Conservation (phyloP, 2,113 vertebrate species). For the Corythaeola cristata region DNA sequence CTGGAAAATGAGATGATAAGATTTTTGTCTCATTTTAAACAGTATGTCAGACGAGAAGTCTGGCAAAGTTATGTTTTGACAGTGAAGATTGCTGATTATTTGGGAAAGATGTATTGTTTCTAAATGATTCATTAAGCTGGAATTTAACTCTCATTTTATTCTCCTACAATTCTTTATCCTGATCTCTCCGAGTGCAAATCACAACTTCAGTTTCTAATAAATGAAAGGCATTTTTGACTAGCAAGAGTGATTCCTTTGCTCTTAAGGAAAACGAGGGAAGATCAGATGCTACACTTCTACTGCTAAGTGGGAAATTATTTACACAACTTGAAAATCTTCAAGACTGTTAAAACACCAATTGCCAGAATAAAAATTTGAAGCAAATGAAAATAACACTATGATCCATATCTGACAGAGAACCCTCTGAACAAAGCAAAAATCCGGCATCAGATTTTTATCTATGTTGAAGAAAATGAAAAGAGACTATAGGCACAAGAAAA, state of each 20-base stretch:
- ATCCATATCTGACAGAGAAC: not conserved
- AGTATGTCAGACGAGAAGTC: not conserved
- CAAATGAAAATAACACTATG: not conserved
- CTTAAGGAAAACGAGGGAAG: not conserved
- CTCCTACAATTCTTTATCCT: not conserved
- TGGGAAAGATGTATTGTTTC: conserved; percentile 24
- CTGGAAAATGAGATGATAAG: not conserved
- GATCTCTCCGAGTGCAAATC: not conserved
- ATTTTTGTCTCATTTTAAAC: conserved; percentile 18
- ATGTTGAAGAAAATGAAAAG: not conserved
- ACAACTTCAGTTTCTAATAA: conserved; percentile 14
- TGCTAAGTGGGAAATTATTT: not conserved
- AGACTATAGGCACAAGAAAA: not conserved
- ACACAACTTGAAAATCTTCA: not conserved
- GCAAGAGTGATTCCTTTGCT: not conserved
- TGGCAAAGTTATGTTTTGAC: conserved; percentile 30
- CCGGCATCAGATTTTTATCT: not conserved
- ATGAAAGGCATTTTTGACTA: conserved; percentile 10
- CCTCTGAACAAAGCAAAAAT: not conserved
- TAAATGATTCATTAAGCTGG: conserved; percentile 31
- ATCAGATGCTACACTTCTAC: not conserved
- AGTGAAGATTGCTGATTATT: conserved; percentile 35
- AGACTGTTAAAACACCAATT: not conserved
- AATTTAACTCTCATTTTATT: conserved; percentile 25
- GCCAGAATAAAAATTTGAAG: not conserved